Evolutionary conservation across 1,140 invertebrate genomes (phyloP), one percentile per base, ranked within the genome.

Genomic region (Bicyclus anynana): DNA sequence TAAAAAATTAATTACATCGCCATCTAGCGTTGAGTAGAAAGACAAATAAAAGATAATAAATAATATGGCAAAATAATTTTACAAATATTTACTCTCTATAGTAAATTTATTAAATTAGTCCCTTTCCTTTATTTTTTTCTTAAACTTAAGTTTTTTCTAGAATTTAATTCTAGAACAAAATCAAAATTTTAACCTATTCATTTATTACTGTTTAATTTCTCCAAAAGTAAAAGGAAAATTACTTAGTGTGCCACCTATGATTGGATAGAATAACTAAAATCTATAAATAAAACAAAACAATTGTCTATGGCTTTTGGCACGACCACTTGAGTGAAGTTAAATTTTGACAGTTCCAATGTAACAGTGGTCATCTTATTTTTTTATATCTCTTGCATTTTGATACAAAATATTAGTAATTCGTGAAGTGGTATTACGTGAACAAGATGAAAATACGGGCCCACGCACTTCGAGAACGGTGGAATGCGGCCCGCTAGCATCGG

Each of bases 401-500:
- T 87, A 85, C 82, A 85, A 87, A 85, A 84, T 84, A 83, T 84
- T 81, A 85, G 80, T 84, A 83, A 85, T 85, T 85, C 74, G 80
- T 72, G 77, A 77, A 79, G 81, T 84, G 77, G 80, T 85, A 83
- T 87, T 87, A 87, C 84, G 84, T 87, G 84, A 84, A 83, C 82
- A 82, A 77, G 77, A 87, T 87, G 84, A 87, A 85, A 87, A 87
- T 87, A 79, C 72, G 76, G 80, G 64, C 84, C 84, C 82, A 87
- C 84, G 82, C 84, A 85, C 65, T 76, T 75, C 78, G 79, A 70
- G 79, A 82, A 85, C 73, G 75, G 77, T 87, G 84, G 84, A 83
- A 85, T 85, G 78, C 76, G 73, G 72, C 62, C 74, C 82, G 82
- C 80, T 84, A 85, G 84, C 80, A 75, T 73, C 75, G 76, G 84